phyloP scores from a whole-genome alignment of 92 coral and sea anemone genomes.

The Heteractis magnifica region DNA sequence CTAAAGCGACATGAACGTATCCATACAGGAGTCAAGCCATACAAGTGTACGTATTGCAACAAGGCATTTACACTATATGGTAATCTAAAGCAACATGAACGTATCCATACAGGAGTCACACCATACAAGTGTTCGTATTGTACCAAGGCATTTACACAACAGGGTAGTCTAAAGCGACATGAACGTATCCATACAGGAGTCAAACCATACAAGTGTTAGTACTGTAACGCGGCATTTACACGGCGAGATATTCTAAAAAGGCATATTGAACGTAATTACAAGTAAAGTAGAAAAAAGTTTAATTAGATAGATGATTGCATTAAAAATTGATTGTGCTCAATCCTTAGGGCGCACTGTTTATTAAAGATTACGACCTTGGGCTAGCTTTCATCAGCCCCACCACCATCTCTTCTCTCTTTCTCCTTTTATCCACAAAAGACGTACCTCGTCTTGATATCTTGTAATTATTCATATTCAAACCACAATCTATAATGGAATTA shows the following conservation, averaged over 20 bases:
- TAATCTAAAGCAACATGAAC: slow-evolving; percentile 11
- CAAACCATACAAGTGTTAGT: too few species aligned
- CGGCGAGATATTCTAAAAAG: not conserved
- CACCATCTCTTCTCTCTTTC: too few species aligned
- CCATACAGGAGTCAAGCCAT: slow-evolving; percentile 60
- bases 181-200: slow-evolving; percentile 8
- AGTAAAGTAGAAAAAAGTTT: too few species aligned
- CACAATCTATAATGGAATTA: too few species aligned
- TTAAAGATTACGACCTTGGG: too few species aligned
- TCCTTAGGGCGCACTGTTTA: too few species aligned
- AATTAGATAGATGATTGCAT: too few species aligned
- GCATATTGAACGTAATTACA: not conserved
- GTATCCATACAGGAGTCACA: slow-evolving; percentile 27
- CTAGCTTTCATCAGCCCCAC: too few species aligned
- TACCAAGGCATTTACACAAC: not conserved
- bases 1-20: slow-evolving; percentile 52
- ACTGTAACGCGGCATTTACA: slow-evolving; percentile 17
- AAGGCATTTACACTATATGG: slow-evolving; percentile 8
- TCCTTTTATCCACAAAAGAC: too few species aligned
- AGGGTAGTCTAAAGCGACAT: not conserved
- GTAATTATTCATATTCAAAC: too few species aligned
- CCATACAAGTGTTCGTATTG: slow-evolving; percentile 21
- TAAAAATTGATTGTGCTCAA: too few species aligned
- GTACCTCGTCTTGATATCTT: too few species aligned
- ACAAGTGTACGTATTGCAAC: slow-evolving; percentile 52